Evolutionary conservation across 2,797 vertebrate species (phyloP).

Genomic region (Gymnothorax javanicus): DNA sequence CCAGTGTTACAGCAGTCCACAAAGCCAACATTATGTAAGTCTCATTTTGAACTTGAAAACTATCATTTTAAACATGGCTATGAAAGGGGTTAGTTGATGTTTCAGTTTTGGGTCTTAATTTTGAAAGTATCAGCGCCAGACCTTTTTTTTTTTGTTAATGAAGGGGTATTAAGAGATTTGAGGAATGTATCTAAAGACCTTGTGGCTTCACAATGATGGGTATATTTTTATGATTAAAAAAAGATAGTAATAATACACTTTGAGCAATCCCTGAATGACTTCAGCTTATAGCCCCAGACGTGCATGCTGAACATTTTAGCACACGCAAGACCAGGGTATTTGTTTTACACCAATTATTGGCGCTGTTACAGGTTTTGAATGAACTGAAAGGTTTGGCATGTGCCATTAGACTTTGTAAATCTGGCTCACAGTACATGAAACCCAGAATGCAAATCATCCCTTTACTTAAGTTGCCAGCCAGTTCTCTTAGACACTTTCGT

Average conservation of each 20-base stretch:
- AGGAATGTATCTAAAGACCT: not conserved
- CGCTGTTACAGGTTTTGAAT: no score
- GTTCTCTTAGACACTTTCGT: no score
- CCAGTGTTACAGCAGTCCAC: conserved; percentile 92
- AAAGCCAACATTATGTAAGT: conserved; percentile 98
- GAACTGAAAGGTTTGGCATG: no score
- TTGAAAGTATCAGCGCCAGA: not conserved
- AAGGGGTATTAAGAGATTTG: not conserved
- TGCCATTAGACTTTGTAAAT: no score
- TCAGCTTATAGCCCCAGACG: not conserved
- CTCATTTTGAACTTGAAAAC: not conserved
- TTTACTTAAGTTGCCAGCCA: not conserved
- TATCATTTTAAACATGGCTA: not conserved
- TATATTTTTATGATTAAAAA: not conserved
- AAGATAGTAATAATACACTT: not conserved
- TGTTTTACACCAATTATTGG: no score
- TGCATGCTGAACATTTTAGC: no score
- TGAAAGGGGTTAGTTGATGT: not conserved
- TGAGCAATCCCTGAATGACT: not conserved
- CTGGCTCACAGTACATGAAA: not conserved
- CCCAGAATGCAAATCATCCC: not conserved
- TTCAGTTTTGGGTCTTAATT: not conserved
- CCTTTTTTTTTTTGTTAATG: not conserved
- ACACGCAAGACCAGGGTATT: no score
- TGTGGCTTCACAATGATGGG: not conserved